Evolutionary conservation across 2,888 invertebrate species (phyloP).

Genomic region (Hypena proboscidalis): DNA sequence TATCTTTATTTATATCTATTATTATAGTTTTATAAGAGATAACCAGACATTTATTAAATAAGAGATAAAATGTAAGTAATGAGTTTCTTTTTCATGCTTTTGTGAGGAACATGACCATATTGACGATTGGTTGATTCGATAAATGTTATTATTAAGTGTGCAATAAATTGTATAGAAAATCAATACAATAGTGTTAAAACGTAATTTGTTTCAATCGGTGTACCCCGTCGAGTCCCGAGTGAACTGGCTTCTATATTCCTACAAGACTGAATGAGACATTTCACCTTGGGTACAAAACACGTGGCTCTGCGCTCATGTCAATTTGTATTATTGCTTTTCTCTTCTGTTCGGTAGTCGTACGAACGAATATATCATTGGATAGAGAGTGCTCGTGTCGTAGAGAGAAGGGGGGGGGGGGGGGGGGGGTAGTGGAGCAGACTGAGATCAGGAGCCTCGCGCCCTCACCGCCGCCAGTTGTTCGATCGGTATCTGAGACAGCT

Average conservation of each 20-base stretch:
- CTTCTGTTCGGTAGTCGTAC: conserved; percentile 49
- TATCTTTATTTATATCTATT: conserved; percentile 78
- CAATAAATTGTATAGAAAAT: conserved; percentile 80
- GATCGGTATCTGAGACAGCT: conserved; percentile 24
- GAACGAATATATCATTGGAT: conserved; percentile 48
- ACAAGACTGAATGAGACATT: conserved; percentile 81
- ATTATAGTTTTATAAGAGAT: conserved; percentile 68
- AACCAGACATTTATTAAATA: conserved; percentile 64
- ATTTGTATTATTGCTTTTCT: conserved; percentile 62
- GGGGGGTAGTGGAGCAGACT: conserved; percentile 56
- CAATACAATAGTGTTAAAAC: conserved; percentile 69
- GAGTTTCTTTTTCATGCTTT: conserved; percentile 54
- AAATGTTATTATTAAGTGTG: conserved; percentile 72
- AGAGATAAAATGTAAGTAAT: conserved; percentile 50
- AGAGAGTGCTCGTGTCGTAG: conserved; percentile 35
- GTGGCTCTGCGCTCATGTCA: conserved; percentile 73
- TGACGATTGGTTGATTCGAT: conserved; percentile 55
- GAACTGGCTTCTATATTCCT: conserved; percentile 65
- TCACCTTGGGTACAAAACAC: conserved; percentile 67
- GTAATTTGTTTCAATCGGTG: conserved; percentile 70
- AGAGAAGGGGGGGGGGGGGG: conserved; percentile 8
- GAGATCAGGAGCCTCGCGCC: conserved; percentile 52
- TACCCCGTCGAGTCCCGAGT: conserved; percentile 66
- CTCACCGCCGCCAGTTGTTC: conserved; percentile 34
- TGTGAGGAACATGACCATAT: conserved; percentile 57